Evolutionary conservation across 1,140 invertebrate genomes (phyloP).

Genomic region (Hirudo medicinalis): DNA sequence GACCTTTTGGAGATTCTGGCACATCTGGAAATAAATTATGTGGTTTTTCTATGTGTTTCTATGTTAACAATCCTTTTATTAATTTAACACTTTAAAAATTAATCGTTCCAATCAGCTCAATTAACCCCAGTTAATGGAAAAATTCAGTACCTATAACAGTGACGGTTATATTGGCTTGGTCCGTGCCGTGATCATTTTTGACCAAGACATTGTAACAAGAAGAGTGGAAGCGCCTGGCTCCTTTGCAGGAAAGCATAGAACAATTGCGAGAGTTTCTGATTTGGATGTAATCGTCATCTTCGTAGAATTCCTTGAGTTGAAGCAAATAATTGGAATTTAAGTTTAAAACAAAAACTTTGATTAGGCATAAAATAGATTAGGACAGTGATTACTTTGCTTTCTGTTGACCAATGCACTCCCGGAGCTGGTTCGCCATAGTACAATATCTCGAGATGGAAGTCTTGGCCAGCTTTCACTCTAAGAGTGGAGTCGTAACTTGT

Average conservation of each 20-base stretch:
- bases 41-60: not conserved
- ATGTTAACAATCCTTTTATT: not conserved
- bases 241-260: conserved; percentile 10
- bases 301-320: not conserved
- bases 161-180: not conserved
- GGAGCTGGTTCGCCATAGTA: conserved; percentile 1
- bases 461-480: conserved; percentile 7
- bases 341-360: not conserved
- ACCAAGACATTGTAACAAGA: not conserved
- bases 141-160: not conserved
- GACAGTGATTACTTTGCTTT: not conserved
- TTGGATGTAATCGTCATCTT: not conserved
- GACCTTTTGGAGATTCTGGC: conserved; percentile 73
- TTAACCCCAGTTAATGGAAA: not conserved
- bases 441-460: not conserved
- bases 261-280: conserved; percentile 5
- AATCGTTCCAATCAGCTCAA: no score
- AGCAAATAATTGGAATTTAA: not conserved
- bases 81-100: no score
- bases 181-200: not conserved
- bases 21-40: not conserved
- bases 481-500: not conserved
- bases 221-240: not conserved
- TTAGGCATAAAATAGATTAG: not conserved
- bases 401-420: not conserved